phyloP scores from a whole-genome alignment of 2,113 vertebrate genomes.

The Haplochromis vanheusdeni region DNA sequence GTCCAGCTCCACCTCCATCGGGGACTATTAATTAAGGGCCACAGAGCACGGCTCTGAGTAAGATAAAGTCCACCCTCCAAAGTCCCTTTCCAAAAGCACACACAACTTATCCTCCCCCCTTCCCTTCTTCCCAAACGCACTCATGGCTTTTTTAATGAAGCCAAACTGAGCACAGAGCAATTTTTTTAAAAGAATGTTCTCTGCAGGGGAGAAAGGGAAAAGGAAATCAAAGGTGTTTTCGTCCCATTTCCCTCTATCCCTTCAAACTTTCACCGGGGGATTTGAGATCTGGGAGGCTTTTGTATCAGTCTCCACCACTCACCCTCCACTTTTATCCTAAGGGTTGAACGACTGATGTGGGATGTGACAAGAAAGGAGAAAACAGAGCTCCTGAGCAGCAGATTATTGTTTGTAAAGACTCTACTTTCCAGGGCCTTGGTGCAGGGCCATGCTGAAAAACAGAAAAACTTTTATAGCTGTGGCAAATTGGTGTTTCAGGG shows the following conservation, averaged over 20 bases:
- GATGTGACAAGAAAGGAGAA: not conserved
- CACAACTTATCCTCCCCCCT: not conserved
- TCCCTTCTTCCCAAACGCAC: conserved; percentile 34
- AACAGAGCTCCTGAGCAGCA: not conserved
- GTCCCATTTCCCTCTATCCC: not conserved
- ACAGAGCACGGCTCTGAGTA: conserved; percentile 74
- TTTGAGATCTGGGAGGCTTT: not conserved
- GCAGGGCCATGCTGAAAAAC: not conserved
- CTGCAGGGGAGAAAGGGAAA: not conserved
- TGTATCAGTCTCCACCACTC: not conserved
- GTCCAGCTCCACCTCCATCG: conserved; percentile 82
- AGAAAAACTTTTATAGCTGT: not conserved
- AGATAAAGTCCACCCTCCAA: conserved; percentile 26
- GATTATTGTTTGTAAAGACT: not conserved
- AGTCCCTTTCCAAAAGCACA: not conserved
- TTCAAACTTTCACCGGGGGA: not conserved
- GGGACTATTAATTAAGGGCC: conserved; percentile 96
- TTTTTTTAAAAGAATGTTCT: not conserved
- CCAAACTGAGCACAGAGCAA: conserved; percentile 29
- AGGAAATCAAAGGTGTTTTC: not conserved
- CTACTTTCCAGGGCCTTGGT: not conserved
- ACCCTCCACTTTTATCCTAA: not conserved
- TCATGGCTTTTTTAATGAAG: conserved; percentile 47
- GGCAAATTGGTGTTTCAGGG: not conserved
- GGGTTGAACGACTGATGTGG: not conserved